A percentile compares a stretch with the other conserved stretches of the same genome.
These are phyloP conservation scores for Sarcophaga carnaria DNA, from an alignment of 2,888 invertebrate genomes.

Conservation along the genomic window DNA sequence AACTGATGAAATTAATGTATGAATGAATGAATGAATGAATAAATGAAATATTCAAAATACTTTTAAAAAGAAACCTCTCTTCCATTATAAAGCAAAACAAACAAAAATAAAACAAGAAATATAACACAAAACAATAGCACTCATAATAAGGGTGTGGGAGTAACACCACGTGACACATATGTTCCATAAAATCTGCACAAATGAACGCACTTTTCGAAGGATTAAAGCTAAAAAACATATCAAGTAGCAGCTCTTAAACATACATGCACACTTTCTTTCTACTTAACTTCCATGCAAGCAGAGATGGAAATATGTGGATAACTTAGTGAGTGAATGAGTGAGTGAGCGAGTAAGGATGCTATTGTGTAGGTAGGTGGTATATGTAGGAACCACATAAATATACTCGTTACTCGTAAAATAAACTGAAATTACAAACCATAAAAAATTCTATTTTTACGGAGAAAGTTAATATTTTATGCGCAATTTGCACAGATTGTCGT, in stretches of 20 bases:
- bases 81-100: not conserved
- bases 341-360: not conserved
- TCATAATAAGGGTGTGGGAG: not conserved
- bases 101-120: not conserved
- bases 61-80: not conserved
- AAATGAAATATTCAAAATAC: constrained; percentile 18
- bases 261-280: not conserved
- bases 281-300: not conserved
- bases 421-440: constrained; percentile 52
- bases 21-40: constrained; percentile 30
- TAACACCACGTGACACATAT: constrained; percentile 31
- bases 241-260: constrained; percentile 27
- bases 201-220: not conserved
- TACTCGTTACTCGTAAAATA: constrained; percentile 13
- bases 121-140: not conserved
- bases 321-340: not conserved
- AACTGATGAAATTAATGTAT: constrained; percentile 5
- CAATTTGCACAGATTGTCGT: constrained; percentile 77
- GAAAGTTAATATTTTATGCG: constrained; percentile 76
- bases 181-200: constrained; percentile 28
- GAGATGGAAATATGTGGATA: not conserved
- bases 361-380: not conserved
- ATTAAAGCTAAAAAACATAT: constrained; percentile 22
- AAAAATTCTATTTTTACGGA: constrained; percentile 41
- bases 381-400: constrained; percentile 23